Conservation (phyloP, 2,888 invertebrate genomes). For the Scelioninae gen. 2 region DNA sequence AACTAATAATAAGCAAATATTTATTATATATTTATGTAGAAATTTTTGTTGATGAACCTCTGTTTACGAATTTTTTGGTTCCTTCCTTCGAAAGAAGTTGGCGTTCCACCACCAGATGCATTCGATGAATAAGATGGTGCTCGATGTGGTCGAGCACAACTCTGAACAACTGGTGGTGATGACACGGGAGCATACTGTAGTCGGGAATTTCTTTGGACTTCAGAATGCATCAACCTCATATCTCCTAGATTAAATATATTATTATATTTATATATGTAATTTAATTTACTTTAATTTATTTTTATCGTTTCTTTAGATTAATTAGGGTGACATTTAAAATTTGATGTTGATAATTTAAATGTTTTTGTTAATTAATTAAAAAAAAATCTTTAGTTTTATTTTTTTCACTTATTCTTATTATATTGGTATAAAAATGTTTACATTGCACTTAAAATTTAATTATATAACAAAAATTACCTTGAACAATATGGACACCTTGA, state of each 20-base stretch:
- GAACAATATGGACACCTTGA: conserved; percentile 74
- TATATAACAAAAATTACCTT: conserved; percentile 69
- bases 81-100: conserved; percentile 71
- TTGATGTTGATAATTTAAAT: background rate
- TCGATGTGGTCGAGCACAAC: conserved; percentile 71
- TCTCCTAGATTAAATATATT: conserved; percentile 63
- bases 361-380: background rate
- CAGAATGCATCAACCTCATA: conserved; percentile 73
- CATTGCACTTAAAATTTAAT: no score
- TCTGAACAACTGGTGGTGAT: conserved; percentile 73
- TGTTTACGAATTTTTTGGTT: conserved; percentile 73
- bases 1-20: no score
- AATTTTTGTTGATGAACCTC: conserved; percentile 64
- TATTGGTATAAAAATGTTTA: no score
- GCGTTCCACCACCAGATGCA: conserved; percentile 70
- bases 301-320: no score
- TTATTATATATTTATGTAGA: background rate
- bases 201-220: conserved; percentile 70
- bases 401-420: no score
- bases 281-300: no score
- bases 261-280: no score
- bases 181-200: conserved; percentile 72
- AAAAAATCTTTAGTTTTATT: no score
- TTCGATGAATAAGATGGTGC: conserved; percentile 73
- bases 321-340: no score